These are phyloP conservation scores for Lutraria lutraria DNA, from an alignment of 2,888 invertebrate genomes.

Conservation along the genomic window DNA sequence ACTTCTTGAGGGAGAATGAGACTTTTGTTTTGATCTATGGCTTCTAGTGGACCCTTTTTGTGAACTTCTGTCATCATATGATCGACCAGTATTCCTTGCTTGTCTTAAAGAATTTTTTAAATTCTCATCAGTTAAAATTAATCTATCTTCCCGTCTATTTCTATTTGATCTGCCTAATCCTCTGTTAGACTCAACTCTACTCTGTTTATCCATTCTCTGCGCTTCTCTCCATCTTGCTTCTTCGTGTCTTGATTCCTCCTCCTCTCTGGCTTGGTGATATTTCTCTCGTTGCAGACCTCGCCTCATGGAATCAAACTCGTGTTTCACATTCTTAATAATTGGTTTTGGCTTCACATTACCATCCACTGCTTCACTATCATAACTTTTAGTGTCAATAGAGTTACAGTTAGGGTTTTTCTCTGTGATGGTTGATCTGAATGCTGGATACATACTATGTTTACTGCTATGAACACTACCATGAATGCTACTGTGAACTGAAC, in stretches of 20 bases:
- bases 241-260: constrained; percentile 43
- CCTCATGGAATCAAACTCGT: constrained; percentile 63
- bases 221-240: constrained; percentile 52
- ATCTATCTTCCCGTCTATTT: constrained; percentile 24
- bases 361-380: constrained; percentile 56
- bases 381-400: constrained; percentile 65
- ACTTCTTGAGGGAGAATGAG: constrained; percentile 55
- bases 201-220: constrained; percentile 40
- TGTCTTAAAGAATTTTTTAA: constrained; percentile 55
- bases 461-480: constrained; percentile 50
- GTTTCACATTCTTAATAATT: constrained; percentile 51
- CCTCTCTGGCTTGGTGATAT: constrained; percentile 39
- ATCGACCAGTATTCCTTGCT: constrained; percentile 59
- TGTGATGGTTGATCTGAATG: constrained; percentile 58
- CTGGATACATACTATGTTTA: constrained; percentile 63
- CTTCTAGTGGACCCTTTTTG: constrained; percentile 52
- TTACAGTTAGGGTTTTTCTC: constrained; percentile 58
- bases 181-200: constrained; percentile 48
- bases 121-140: constrained; percentile 59
- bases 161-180: constrained; percentile 57
- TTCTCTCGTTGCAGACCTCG: constrained; percentile 51
- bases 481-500: constrained; percentile 35
- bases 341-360: constrained; percentile 42
- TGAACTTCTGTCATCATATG: constrained; percentile 55
- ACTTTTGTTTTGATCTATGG: constrained; percentile 50